These are phyloP conservation scores for Microtus montanus DNA, from an alignment of 2,113 vertebrate species.

Conservation along the genomic window DNA sequence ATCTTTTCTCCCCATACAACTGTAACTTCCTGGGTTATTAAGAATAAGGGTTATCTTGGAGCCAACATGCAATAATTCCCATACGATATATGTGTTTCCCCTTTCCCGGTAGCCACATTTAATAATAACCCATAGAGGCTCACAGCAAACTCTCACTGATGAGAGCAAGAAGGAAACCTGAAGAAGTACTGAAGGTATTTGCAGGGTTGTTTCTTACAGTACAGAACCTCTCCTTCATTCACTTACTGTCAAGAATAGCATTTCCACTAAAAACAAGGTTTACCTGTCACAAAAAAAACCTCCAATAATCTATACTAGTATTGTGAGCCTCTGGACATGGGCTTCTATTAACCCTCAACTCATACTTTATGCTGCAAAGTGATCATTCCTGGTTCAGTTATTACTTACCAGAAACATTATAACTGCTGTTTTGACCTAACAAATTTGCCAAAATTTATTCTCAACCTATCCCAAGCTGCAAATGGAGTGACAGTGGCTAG, in stretches of 20 bases:
- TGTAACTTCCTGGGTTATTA: conserved; percentile 13
- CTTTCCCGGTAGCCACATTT: background rate
- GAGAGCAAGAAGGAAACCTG: background rate
- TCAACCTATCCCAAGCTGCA: background rate
- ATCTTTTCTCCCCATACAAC: background rate
- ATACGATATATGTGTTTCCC: background rate
- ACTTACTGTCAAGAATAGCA: conserved; percentile 24
- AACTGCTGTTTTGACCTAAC: conserved; percentile 8
- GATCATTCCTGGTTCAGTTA: background rate
- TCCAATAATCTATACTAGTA: background rate
- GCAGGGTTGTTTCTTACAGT: background rate
- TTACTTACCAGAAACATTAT: conserved; percentile 12
- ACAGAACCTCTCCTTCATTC: background rate
- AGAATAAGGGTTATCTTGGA: conserved; percentile 8
- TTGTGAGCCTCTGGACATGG: background rate
- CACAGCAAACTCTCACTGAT: background rate
- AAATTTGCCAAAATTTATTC: conserved; percentile 30
- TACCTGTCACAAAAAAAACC: background rate
- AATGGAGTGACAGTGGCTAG: background rate
- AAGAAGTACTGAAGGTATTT: background rate
- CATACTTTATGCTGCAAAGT: background rate
- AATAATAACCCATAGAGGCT: background rate
- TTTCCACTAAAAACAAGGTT: conserved; percentile 11
- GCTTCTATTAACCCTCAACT: background rate
- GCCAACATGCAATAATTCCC: background rate